Percentiles rank a stretch among this genome's conserved stretches.
Evolutionary conservation across 2,888 invertebrate genomes (phyloP).

Genomic region (Vannuccia rotundouncinata): DNA sequence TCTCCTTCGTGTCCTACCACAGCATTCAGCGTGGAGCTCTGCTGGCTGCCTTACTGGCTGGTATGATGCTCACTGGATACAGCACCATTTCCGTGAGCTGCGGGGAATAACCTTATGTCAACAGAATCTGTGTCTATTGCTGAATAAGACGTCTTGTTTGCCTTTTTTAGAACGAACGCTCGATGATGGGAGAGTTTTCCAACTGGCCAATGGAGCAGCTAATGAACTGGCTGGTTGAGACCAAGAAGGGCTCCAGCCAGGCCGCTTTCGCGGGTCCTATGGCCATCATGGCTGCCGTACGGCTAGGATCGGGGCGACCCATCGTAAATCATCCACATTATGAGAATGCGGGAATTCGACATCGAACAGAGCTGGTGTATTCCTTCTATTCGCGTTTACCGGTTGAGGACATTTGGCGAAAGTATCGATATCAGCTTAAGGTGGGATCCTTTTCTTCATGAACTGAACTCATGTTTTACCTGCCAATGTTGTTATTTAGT

Average conservation of each 20-base stretch:
- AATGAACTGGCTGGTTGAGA: slow-evolving; percentile 68
- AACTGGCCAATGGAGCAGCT: slow-evolving; percentile 70
- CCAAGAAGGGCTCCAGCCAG: slow-evolving; percentile 57
- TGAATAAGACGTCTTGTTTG: slow-evolving; percentile 58
- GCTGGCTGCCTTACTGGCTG: slow-evolving; percentile 58
- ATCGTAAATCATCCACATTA: slow-evolving; percentile 81
- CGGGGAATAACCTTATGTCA: no score
- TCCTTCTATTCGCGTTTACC: slow-evolving; percentile 72
- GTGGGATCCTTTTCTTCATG: background rate
- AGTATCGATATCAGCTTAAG: slow-evolving; percentile 59
- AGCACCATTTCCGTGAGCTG: no score
- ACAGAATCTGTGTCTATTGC: slow-evolving; percentile 60
- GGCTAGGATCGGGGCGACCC: slow-evolving; percentile 69
- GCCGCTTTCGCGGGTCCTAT: slow-evolving; percentile 71
- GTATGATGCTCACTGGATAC: no score
- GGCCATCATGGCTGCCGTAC: slow-evolving; percentile 73
- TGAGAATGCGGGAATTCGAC: slow-evolving; percentile 73
- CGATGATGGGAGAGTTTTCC: slow-evolving; percentile 63
- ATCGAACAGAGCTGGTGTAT: slow-evolving; percentile 72
- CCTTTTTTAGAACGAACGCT: slow-evolving; percentile 45
- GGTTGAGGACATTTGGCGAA: slow-evolving; percentile 65
- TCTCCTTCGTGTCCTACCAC: background rate
- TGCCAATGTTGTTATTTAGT: background rate
- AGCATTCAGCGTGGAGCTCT: background rate
- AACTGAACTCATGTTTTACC: no score